Evolutionary conservation across 2,888 invertebrate species (phyloP), one percentile per base, ranked within the genome.

Genomic region (Bugulina stolonifera): DNA sequence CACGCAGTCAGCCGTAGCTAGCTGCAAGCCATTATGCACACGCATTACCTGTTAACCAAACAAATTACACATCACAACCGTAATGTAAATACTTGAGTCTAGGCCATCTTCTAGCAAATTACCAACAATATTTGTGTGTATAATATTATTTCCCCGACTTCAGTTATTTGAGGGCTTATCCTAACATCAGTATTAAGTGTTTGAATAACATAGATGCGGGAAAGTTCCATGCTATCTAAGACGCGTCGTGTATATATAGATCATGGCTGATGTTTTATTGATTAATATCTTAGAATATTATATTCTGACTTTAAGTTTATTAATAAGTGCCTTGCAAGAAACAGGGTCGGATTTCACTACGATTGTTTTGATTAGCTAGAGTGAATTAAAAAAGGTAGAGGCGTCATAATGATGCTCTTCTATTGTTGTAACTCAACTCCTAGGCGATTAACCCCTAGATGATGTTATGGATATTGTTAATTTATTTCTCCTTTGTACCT

Each of bases 371-470:
- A 43, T 43, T 43, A 43, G 10, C 43, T 43, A 18, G 43, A 43
- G 43, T 43, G 43, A 43, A 43, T 10, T 10, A 43, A 18, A 43
- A 43, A 43, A 43, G 43, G 64, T 32, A 27, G 22, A 64, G 64
- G 64, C 64, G 64, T 64, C 64, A 64, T 64, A 32, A 64, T 64
- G 64, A 64, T 64, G 27, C 5, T 27, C 27, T 14, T 64, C 10
- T 32, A 27, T 27, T 64, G 64, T 27, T 64, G 64, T 64, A 64
- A 64, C n/a, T 64, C 27, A 64, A 64, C 34, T 27, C 64, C 43
- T 43, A 10, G 10, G 43, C 43, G 10, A 43, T 43, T 18, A 43
- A 43, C 43, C 18, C 18, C 18, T 43, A 43, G 43, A 43, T 43
- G 5, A 18, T 10, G 43, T 43, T 43, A 43, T 43, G 43, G 43